Base-by-base conservation (phyloP, 2,888 invertebrate genomes). In the Malacosoma neustria region DNA sequence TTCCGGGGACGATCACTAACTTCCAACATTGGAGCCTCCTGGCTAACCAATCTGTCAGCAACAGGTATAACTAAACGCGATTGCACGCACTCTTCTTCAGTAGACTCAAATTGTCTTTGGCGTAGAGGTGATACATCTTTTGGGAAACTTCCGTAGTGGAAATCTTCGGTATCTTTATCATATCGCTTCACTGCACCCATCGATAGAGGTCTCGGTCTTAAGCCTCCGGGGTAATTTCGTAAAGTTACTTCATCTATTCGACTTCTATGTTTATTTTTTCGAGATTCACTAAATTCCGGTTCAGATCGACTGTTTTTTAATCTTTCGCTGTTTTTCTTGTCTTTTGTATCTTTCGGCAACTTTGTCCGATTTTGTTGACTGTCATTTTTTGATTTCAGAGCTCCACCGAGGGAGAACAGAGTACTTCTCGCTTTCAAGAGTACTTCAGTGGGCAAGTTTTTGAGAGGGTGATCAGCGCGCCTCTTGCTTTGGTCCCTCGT, bases 1-100 rank as follows among this genome's bases (percentile, higher is more conserved):
- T 96, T 96, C 37, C 94, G 87, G 0, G 94, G 94, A 51, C 91
- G 84, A 59, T 89, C 91, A 50, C 65, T 65, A 13, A 52, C 43
- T 34, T 85, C 86, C 33, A 60, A 72, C 37, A 54, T 48, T 33
- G 63, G 63, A 13, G 63, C 48, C 29, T 82, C 82, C 47, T 64
- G 68, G 40, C 51, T 56, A 37, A 52, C 57, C 51, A 58, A 75
- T 75, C 69, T 87, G 61, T 87, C 72, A 51, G 68, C 46, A 31
- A 72, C 65, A 3, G 85, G 84, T 48, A 84, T 67, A 43, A 76
- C 69, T 5, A 85, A 61, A 11, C 77, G 72, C 9, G 87, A 79
- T 39, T 85, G 79, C 6, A 85, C 67, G 45, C 73, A 76, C 46
- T 81, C 55, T 41, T 81, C 76, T 37, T 82, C 82, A 0, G 68